Evolutionary conservation across 2,113 vertebrate genomes (phyloP), one percentile per base, ranked within the genome.

Genomic region (Phylloscopus trochiloides): DNA sequence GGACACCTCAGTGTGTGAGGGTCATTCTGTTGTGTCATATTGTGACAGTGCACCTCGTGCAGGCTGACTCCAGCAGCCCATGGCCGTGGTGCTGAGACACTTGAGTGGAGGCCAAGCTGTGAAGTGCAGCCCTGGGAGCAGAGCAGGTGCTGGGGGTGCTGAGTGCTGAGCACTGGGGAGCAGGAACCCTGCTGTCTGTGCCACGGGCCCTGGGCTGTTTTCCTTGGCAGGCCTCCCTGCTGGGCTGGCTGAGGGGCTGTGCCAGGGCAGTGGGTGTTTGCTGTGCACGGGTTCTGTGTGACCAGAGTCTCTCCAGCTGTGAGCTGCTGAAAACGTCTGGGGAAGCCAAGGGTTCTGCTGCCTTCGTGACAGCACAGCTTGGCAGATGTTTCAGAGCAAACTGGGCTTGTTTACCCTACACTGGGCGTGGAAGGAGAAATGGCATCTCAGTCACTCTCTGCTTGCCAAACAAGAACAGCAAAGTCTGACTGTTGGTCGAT

Each of bases 61-160:
- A 40, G 12, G 12, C 40, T 40, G 40, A 40, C 40, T 40, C 40
- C 40, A 40, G 40, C 40, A 40, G 3, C 12, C 31, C 22, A 0
- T 10, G 12, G 18, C 0, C 34, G 50, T 11, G 18, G 11, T 43
- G 40, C 24, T 52, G 55, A 43, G 21, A 12, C 38, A 3, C 20
- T 32, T 6, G 5, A 3, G 5, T 66, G 32, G 14, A 26, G 66
- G 12, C 14, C 34, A 15, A 32, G 32, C 1, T 40, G 14, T 22
- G 36, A 57, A 6, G 40, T 45, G 43, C 89, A 48, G 25, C 63
- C 1, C 40, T 63, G 67, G 80, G 34, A 59, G 67, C 31, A 21
- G 59, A 48, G 18, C 40, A 9, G 0, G 1, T 17, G 9, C 32
- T 34, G 54, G 17, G 58, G 17, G 2, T 83, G 16, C 10, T 66